Evolutionary conservation across 2,888 invertebrate species (phyloP).

Genomic region (Folsomia manolachei): DNA sequence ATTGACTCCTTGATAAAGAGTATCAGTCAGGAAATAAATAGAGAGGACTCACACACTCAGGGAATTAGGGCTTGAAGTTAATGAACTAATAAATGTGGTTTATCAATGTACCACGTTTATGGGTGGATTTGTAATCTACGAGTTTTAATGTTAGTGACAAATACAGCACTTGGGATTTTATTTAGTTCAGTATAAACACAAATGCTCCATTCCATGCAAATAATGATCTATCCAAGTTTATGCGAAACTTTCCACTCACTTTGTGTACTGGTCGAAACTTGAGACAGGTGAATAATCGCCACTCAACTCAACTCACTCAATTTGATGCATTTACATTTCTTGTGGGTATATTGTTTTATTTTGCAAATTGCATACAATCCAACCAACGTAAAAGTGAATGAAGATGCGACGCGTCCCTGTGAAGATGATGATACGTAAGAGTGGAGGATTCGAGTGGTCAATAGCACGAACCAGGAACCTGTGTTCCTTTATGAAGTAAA

Average conservation of each 20-base stretch:
- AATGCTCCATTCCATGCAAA: too few species aligned
- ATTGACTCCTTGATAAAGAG: background rate
- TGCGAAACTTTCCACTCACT: background rate
- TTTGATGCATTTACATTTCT: background rate
- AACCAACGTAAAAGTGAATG: background rate
- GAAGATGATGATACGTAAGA: background rate
- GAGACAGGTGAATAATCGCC: background rate
- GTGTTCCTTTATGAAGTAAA: background rate
- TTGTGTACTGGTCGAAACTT: background rate
- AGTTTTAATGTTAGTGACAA: too few species aligned
- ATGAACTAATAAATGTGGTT: background rate
- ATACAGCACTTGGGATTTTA: too few species aligned
- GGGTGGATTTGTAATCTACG: too few species aligned
- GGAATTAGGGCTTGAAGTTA: background rate
- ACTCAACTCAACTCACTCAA: background rate
- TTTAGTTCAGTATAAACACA: too few species aligned
- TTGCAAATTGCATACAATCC: background rate
- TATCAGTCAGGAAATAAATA: background rate
- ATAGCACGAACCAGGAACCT: conserved; percentile 8
- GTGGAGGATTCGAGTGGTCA: background rate
- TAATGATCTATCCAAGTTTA: too few species aligned
- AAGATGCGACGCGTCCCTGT: background rate
- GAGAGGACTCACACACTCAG: background rate
- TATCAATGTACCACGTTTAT: too few species aligned
- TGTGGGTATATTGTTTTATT: too few species aligned